Conservation (phyloP, 1,140 invertebrate species). For the Drosophila subpulchrella region DNA sequence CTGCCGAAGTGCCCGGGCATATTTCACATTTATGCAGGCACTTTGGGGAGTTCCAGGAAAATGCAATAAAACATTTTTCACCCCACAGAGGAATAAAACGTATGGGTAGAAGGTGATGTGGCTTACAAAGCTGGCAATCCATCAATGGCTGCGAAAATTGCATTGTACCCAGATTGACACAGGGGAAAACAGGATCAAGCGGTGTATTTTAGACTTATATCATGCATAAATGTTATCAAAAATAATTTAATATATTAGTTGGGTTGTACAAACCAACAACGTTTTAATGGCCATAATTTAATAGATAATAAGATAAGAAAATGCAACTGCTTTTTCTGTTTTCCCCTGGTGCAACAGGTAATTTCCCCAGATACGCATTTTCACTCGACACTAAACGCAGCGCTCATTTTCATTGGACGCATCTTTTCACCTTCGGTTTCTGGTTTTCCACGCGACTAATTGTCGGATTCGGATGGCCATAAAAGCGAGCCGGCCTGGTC, state of each 20-base stretch:
- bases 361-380: constrained; percentile 32
- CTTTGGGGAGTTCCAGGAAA: constrained; percentile 19
- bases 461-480: constrained; percentile 43
- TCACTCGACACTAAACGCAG: constrained; percentile 6
- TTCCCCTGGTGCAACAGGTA: neutral
- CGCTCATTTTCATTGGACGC: constrained; percentile 28
- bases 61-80: constrained; percentile 36
- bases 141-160: constrained; percentile 21
- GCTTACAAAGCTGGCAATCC: constrained; percentile 10
- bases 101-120: constrained; percentile 9
- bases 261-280: too few species aligned
- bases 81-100: neutral
- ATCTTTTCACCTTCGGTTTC: constrained; percentile 51
- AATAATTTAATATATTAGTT: too few species aligned
- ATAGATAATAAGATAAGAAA: constrained; percentile 2
- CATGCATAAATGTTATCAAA: too few species aligned
- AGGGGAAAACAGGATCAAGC: neutral
- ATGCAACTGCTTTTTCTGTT: constrained; percentile 2
- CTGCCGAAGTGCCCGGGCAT: constrained; percentile 37
- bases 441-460: constrained; percentile 48
- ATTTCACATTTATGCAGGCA: constrained; percentile 47
- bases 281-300: neutral
- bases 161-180: neutral
- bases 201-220: neutral
- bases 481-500: constrained; percentile 29